Evolutionary conservation across 2,888 invertebrate species (phyloP).

Genomic region (Rapana venosa): DNA sequence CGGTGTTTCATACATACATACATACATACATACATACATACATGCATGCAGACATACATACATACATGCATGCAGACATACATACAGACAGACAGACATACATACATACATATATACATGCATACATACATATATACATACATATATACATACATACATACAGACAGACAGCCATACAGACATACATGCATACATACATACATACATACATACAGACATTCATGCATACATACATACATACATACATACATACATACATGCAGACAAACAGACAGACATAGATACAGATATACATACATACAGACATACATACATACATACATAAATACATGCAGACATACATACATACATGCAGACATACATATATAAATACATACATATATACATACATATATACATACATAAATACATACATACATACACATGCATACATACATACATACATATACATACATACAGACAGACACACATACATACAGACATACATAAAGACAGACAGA

Average conservation of each 20-base stretch:
- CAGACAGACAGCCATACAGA: not conserved
- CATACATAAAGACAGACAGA: too few relatives aligned
- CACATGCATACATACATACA: too few relatives aligned
- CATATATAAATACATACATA: not conserved
- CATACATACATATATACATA: not conserved
- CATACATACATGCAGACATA: not conserved
- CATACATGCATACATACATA: not conserved
- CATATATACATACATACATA: not conserved
- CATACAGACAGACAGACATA: not conserved
- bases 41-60: not conserved
- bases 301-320: too few relatives aligned
- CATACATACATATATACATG: not conserved
- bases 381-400: not conserved
- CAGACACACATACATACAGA: too few relatives aligned
- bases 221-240: too few relatives aligned
- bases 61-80: not conserved
- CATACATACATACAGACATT: not conserved
- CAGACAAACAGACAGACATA: too few relatives aligned
- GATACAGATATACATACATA: too few relatives aligned
- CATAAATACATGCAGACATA: too few relatives aligned
- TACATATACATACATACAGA: too few relatives aligned
- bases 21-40: not conserved
- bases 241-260: too few relatives aligned
- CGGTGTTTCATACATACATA: not conserved
- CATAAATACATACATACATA: not conserved